These are phyloP conservation scores for Drosophila neonasuta DNA, from an alignment of 2,888 invertebrate species.

Conservation along the genomic window DNA sequence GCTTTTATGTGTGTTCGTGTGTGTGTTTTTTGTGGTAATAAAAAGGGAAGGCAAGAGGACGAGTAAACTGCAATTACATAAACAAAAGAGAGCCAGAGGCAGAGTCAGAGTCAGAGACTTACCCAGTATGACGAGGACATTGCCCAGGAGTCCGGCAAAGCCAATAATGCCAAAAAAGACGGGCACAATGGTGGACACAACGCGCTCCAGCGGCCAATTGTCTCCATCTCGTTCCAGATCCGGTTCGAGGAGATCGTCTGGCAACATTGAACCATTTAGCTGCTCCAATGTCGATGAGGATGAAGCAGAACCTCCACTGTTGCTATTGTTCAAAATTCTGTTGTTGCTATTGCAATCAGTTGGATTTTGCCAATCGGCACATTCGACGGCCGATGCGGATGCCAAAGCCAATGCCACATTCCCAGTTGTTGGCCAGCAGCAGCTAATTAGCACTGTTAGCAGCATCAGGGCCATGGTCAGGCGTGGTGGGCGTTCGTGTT, in stretches of 20 bases:
- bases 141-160: constrained; percentile 93
- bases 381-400: constrained; percentile 32
- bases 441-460: constrained; percentile 55
- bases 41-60: not conserved
- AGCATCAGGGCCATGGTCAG: constrained; percentile 37
- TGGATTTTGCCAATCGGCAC: constrained; percentile 60
- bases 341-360: constrained; percentile 56
- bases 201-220: constrained; percentile 84
- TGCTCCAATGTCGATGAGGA: constrained; percentile 23
- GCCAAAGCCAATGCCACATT: constrained; percentile 16
- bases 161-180: constrained; percentile 93
- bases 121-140: constrained; percentile 91
- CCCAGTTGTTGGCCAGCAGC: constrained; percentile 33
- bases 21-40: not conserved
- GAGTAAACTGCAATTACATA: not conserved
- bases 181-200: constrained; percentile 89
- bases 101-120: constrained; percentile 54
- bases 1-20: not conserved
- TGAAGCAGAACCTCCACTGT: not conserved
- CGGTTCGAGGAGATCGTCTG: constrained; percentile 77
- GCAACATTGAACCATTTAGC: constrained; percentile 49
- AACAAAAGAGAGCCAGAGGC: not conserved
- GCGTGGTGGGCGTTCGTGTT: constrained; percentile 1
- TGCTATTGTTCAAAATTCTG: constrained; percentile 29
- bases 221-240: constrained; percentile 81